Base-by-base conservation (phyloP, 2,797 vertebrate species). In the Eospalax fontanierii region DNA sequence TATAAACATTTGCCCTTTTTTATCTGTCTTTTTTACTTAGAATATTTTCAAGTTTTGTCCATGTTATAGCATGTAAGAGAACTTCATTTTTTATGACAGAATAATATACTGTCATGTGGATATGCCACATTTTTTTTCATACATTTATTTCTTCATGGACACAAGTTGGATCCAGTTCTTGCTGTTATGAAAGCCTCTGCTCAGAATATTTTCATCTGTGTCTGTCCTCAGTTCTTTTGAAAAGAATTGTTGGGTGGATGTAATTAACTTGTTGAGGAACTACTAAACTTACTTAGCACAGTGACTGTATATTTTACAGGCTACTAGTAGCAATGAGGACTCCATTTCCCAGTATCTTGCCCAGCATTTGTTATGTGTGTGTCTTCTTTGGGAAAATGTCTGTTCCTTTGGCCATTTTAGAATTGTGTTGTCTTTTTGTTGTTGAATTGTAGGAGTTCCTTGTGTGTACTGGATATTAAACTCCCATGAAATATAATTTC, bases 81-180 rank as follows among this genome's bases (percentile, higher is more conserved):
- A 71, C 33, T 70, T 54, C 8, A 78, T 90, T 82, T 87, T 65
- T 86, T 82, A 70, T 90, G 81, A 30, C 59, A 83, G 74, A 96
- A 11, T 57, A 70, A 24, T 73, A 57, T 61, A 87, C 24, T n/a
- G n/a, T 70, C 61, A 40, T 66, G 40, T 38, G 1, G 70, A 14
- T 68, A 21, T 68, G 50, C 16, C 43, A 46, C 30, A 1, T 78
- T 90, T 87, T 86, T n/a, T n/a, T 76, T 68, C 75, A 83, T 71
- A 28, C 6, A 46, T 88, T 90, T 22, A 86, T 63, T 35, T 74
- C 3, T 81, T n/a, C 24, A 54, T 71, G 30, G 30, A 74, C 21
- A 24, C 61, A 46, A 46, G n/a, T 79, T 81, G 84, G 84, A 85
- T 68, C 30, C 35, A 71, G 1, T 21, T 85, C 82, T 89, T 75